Evolutionary conservation across 2,888 invertebrate species (phyloP).

Genomic region (Hirtodrosophila confusa): DNA sequence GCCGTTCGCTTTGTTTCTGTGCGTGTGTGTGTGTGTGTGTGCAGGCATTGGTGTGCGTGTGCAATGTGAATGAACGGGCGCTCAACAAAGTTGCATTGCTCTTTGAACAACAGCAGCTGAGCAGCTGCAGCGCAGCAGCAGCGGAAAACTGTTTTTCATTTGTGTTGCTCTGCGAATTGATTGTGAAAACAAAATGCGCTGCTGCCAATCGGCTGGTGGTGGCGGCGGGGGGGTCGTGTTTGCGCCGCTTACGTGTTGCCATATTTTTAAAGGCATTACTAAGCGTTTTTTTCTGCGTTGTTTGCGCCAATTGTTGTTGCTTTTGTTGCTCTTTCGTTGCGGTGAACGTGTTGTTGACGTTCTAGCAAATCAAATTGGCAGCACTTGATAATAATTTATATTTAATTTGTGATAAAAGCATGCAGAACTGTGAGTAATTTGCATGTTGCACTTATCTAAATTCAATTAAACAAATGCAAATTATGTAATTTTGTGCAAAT

Average conservation of each 20-base stretch:
- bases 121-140: conserved; percentile 13
- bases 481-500: not conserved
- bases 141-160: conserved; percentile 62
- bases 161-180: conserved; percentile 49
- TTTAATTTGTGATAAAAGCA: conserved; percentile 66
- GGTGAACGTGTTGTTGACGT: conserved; percentile 36
- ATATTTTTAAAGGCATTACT: conserved; percentile 80
- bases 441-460: conserved; percentile 24
- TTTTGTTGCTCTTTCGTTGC: conserved; percentile 15
- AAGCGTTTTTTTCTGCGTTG: conserved; percentile 66
- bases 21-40: conserved; percentile 15
- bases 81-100: conserved; percentile 64
- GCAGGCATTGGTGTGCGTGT: conserved; percentile 30
- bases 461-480: no score
- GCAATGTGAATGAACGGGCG: conserved; percentile 73
- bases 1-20: conserved; percentile 34
- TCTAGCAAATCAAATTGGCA: conserved; percentile 57
- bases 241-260: conserved; percentile 76
- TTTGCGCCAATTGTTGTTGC: conserved; percentile 48
- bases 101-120: conserved; percentile 26
- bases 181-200: conserved; percentile 71
- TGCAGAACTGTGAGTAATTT: conserved; percentile 24
- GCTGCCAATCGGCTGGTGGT: conserved; percentile 11
- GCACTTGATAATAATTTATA: conserved; percentile 70
- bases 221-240: conserved; percentile 20